These are phyloP conservation scores for Pimpla rufipes DNA, from an alignment of 2,888 invertebrate genomes.

Conservation along the genomic window DNA sequence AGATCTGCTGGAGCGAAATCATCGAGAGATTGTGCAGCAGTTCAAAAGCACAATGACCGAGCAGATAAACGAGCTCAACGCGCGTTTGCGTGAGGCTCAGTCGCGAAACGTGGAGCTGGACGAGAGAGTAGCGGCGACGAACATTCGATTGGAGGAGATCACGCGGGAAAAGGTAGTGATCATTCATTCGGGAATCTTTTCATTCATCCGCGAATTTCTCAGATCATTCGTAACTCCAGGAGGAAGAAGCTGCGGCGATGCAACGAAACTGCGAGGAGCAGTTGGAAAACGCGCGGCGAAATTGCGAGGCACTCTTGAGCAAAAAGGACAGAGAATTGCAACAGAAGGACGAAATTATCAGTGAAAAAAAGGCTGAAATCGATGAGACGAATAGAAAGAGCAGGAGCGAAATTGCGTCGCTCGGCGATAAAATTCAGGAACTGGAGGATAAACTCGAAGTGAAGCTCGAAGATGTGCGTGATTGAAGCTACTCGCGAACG, in stretches of 20 bases:
- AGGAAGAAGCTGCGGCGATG: constrained; percentile 67
- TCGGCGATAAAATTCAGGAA: constrained; percentile 75
- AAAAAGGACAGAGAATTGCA: constrained; percentile 75
- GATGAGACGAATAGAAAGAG: constrained; percentile 64
- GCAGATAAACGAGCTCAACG: constrained; percentile 73
- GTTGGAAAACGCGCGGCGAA: constrained; percentile 68
- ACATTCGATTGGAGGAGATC: constrained; percentile 74
- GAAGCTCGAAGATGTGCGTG: constrained; percentile 77
- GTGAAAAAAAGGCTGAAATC: constrained; percentile 73
- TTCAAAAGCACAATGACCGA: constrained; percentile 72
- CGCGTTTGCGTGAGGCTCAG: constrained; percentile 71
- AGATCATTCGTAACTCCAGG: constrained; percentile 61
- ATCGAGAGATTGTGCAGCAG: constrained; percentile 72
- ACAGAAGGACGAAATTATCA: constrained; percentile 73
- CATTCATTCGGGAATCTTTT: background rate
- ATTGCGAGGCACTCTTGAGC: constrained; percentile 73
- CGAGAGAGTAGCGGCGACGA: constrained; percentile 72
- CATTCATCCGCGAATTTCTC: background rate
- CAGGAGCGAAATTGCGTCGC: constrained; percentile 71
- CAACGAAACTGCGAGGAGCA: constrained; percentile 66
- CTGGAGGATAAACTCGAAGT: constrained; percentile 76
- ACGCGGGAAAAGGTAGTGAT: constrained; percentile 74
- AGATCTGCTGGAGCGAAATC: constrained; percentile 71
- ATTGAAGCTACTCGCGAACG: background rate
- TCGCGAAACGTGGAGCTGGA: constrained; percentile 71